Conservation (phyloP, 2,888 invertebrate genomes). For the Cephus rjabovi region DNA sequence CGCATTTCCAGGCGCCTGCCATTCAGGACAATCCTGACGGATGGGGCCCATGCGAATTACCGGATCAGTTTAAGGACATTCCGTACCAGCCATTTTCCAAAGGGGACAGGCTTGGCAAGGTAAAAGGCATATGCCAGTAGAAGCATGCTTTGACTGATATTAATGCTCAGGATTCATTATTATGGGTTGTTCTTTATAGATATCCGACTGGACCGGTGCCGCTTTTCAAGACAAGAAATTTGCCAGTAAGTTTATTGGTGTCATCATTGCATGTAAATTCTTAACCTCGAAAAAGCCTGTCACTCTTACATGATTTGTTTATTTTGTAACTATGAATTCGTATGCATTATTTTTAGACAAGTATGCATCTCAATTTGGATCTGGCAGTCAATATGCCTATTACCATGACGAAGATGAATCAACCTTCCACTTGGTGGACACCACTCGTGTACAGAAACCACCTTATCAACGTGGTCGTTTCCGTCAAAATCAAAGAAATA, state of each 20-base stretch:
- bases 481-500: slow-evolving; percentile 82
- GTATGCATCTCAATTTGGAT: slow-evolving; percentile 92
- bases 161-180: neutral
- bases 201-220: slow-evolving; percentile 97
- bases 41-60: slow-evolving; percentile 97
- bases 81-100: slow-evolving; percentile 99
- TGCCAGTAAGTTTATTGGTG: slow-evolving; percentile 74
- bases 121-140: slow-evolving; percentile 56
- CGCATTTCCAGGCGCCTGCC: slow-evolving; percentile 78
- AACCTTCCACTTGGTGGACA: slow-evolving; percentile 98
- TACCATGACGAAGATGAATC: slow-evolving; percentile 99
- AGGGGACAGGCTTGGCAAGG: slow-evolving; percentile 97
- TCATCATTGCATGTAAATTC: neutral
- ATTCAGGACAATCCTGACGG: slow-evolving; percentile 90
- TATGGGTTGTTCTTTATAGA: slow-evolving; percentile 63
- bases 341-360: slow-evolving; percentile 74
- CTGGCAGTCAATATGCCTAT: slow-evolving; percentile 97
- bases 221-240: slow-evolving; percentile 94
- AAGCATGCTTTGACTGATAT: neutral
- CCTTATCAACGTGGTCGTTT: slow-evolving; percentile 94
- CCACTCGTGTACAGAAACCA: slow-evolving; percentile 88
- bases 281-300: slow-evolving; percentile 29
- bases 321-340: slow-evolving; percentile 7
- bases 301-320: slow-evolving; percentile 5
- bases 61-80: slow-evolving; percentile 94